Evolutionary conservation across 1,140 invertebrate genomes (phyloP).

Genomic region (Oryctes rhinoceros): DNA sequence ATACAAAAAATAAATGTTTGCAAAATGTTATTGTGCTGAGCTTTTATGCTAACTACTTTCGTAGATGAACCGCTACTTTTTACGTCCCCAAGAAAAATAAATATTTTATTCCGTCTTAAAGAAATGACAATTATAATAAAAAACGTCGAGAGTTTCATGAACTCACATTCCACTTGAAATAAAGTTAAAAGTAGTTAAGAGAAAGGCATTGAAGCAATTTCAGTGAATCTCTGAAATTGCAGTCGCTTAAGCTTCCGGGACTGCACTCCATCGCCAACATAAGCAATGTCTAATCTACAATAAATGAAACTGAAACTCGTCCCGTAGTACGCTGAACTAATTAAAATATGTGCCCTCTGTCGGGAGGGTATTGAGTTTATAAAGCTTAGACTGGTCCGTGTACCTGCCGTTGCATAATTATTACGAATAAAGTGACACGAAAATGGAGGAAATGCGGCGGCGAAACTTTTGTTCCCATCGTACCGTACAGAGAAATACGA

Average conservation of each 20-base stretch:
- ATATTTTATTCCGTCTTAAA: neutral
- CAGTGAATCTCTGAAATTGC: constrained; percentile 23
- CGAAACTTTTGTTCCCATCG: neutral
- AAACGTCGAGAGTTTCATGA: neutral
- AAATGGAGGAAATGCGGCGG: neutral
- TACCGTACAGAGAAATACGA: neutral
- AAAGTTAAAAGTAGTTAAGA: constrained; percentile 20
- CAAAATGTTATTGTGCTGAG: neutral
- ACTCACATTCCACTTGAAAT: constrained; percentile 1
- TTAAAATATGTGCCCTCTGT: constrained; percentile 17
- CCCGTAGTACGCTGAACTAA: neutral
- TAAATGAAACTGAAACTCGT: constrained; percentile 31
- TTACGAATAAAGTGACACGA: constrained; percentile 16
- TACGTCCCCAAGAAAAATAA: neutral
- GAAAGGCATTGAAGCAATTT: constrained; percentile 3
- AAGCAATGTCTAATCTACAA: constrained; percentile 21
- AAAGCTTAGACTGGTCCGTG: constrained; percentile 21
- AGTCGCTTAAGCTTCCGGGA: neutral
- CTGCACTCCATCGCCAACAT: neutral
- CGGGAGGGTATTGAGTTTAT: neutral
- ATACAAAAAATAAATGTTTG: too few relatives aligned
- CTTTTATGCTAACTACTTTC: neutral
- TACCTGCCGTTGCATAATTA: constrained; percentile 27
- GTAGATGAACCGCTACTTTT: neutral
- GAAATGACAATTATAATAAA: neutral